Percentiles rank a stretch among this genome's conserved stretches.
These are phyloP conservation scores for Halcyon smyrnensis DNA, from an alignment of 2,797 vertebrate species.

Conservation along the genomic window DNA sequence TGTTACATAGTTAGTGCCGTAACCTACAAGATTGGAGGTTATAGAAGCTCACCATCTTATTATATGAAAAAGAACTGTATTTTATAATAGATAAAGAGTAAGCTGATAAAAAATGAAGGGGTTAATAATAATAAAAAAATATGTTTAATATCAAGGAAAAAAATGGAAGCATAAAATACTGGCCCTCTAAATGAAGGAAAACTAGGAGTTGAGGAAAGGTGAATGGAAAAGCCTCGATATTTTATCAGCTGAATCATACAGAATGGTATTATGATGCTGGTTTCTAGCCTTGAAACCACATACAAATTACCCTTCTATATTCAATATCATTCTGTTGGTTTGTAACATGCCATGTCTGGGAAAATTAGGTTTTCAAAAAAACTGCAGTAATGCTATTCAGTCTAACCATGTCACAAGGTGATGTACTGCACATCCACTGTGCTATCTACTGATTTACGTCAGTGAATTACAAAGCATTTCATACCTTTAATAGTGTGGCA, in stretches of 20 bases:
- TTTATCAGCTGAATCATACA: not conserved
- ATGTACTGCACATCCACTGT: not conserved
- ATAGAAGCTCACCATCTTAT: not conserved
- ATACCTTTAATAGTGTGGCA: slow-evolving; percentile 14
- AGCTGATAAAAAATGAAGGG: not conserved
- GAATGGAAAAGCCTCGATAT: not conserved
- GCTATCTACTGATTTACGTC: slow-evolving; percentile 2
- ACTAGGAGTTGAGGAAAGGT: not conserved
- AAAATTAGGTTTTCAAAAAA: slow-evolving; percentile 44
- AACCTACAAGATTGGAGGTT: not conserved
- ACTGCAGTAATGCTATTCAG: not conserved
- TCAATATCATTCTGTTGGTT: not conserved
- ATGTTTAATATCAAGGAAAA: not conserved
- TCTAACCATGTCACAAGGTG: slow-evolving; percentile 9
- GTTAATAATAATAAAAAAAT: not conserved
- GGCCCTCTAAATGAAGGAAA: not conserved
- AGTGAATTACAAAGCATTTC: slow-evolving; percentile 26
- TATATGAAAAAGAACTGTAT: not conserved
- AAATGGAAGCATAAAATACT: not conserved
- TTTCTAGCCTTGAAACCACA: slow-evolving; percentile 9
- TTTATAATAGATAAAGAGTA: not conserved
- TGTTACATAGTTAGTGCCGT: not conserved
- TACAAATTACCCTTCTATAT: slow-evolving; percentile 31
- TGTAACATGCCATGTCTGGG: slow-evolving; percentile 8
- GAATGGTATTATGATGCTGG: not conserved